A percentile compares a stretch with the other conserved stretches of the same genome.
Conservation (phyloP, 2,113 vertebrate species). For the Pseudolaguvia tuberculata region DNA sequence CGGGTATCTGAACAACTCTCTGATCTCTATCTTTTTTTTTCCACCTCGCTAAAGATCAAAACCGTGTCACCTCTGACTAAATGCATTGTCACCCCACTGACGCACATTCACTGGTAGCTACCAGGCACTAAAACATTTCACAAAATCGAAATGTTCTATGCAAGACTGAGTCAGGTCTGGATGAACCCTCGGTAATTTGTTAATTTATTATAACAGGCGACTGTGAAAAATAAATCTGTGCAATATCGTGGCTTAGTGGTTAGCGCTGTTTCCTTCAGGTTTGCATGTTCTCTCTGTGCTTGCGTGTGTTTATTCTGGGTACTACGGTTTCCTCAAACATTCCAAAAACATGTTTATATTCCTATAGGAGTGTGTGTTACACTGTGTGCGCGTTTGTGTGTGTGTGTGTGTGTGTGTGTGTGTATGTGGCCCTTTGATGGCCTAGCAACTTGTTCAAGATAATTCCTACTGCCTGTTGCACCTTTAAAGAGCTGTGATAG, state of each 20-base stretch:
- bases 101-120: slow-evolving; percentile 23
- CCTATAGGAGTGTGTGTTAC: no score
- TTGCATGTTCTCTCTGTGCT: no score
- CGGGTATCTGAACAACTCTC: not conserved
- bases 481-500: no score
- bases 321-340: no score
- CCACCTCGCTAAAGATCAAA: slow-evolving; percentile 14
- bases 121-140: slow-evolving; percentile 15
- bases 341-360: not conserved
- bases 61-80: slow-evolving; percentile 29
- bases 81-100: slow-evolving; percentile 16
- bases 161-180: slow-evolving; percentile 20
- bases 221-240: not conserved
- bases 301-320: no score
- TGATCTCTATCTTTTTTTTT: slow-evolving; percentile 15
- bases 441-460: no score
- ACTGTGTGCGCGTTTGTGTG: no score
- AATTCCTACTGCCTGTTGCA: no score
- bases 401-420: no score
- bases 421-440: no score
- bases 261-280: no score
- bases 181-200: slow-evolving; percentile 5
- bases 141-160: slow-evolving; percentile 31
- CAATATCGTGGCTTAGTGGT: not conserved
- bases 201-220: slow-evolving; percentile 16